phyloP scores from a whole-genome alignment of 2,113 vertebrate genomes.

The Eidolon helvum region DNA sequence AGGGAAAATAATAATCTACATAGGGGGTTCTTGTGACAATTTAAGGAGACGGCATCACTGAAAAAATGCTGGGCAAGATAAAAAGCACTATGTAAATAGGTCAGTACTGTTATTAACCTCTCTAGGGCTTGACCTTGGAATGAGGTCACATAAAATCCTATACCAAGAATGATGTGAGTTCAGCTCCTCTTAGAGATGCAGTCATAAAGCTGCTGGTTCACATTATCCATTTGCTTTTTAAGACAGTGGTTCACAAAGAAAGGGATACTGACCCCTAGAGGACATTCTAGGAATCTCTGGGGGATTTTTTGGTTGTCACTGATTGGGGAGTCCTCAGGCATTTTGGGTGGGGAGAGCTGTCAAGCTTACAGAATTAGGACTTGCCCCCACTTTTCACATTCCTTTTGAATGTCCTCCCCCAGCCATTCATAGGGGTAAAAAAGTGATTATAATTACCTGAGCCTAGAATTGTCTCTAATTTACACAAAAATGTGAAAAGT shows the following conservation, averaged over 20 bases:
- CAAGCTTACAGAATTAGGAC: not conserved
- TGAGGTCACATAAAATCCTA: not conserved
- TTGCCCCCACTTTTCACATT: not conserved
- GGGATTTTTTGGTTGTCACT: not conserved
- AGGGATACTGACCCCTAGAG: constrained; percentile 48
- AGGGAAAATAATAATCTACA: not conserved
- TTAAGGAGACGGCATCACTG: constrained; percentile 28
- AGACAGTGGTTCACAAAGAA: constrained; percentile 1
- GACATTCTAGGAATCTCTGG: not conserved
- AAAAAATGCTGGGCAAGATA: constrained; percentile 10
- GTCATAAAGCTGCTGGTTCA: not conserved
- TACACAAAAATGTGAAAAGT: not conserved
- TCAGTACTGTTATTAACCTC: constrained; percentile 1
- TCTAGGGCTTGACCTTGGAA: constrained; percentile 27
- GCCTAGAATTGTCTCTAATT: not conserved
- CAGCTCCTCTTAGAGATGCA: not conserved
- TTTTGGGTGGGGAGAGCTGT: not conserved
- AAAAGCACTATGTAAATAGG: not conserved
- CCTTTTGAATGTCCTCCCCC: not conserved
- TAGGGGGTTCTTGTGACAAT: not conserved
- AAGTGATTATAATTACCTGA: constrained; percentile 7
- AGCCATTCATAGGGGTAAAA: not conserved
- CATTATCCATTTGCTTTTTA: not conserved
- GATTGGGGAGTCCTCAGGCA: not conserved
- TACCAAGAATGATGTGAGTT: not conserved